Evolutionary conservation across 2,113 vertebrate genomes (phyloP).

Genomic region (Melanerpes aurifrons): DNA sequence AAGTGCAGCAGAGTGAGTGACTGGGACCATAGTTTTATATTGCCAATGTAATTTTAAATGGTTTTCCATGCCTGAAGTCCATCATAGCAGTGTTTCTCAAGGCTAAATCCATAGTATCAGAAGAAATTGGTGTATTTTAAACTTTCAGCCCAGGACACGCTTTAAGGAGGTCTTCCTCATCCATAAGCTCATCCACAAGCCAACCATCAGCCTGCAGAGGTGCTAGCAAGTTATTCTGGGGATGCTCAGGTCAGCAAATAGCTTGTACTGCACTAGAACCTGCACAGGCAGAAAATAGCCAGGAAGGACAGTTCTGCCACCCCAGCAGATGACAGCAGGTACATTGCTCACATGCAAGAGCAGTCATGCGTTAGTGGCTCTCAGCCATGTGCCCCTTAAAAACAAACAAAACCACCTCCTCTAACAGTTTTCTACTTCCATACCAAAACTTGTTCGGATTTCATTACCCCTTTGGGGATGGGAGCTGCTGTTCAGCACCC

Average conservation of each 20-base stretch:
- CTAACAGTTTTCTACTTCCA: background rate
- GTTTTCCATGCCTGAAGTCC: background rate
- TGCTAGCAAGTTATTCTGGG: slow-evolving; percentile 11
- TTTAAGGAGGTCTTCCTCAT: background rate
- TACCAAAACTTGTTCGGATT: background rate
- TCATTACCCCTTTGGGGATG: background rate
- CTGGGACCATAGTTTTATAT: background rate
- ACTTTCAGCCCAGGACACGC: background rate
- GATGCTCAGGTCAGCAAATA: slow-evolving; percentile 10
- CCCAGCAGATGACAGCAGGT: background rate
- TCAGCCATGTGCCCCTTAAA: background rate
- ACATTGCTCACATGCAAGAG: background rate
- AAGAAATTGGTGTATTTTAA: background rate
- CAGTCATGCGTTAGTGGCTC: background rate
- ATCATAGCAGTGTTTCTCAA: background rate
- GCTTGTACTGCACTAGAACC: background rate
- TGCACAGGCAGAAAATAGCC: background rate
- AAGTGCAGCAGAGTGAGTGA: background rate
- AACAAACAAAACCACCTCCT: background rate
- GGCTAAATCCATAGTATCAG: background rate
- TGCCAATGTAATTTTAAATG: background rate
- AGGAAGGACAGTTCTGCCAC: background rate
- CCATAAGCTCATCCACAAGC: background rate
- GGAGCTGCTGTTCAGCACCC: background rate
- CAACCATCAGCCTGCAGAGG: background rate